phyloP scores from a whole-genome alignment of 2,888 invertebrate genomes.

The Caenorhabditis drosophilae region DNA sequence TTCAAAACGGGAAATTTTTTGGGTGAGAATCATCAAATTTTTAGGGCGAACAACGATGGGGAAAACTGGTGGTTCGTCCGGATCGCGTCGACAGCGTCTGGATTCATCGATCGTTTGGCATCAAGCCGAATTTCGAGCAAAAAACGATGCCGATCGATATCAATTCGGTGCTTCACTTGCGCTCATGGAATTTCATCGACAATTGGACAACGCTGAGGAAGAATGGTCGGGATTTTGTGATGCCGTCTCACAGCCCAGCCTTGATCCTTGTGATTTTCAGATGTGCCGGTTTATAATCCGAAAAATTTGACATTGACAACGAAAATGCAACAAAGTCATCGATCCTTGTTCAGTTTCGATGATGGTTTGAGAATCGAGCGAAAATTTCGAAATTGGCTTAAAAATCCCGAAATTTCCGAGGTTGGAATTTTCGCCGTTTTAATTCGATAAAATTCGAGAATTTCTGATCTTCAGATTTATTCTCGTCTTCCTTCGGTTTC shows the following conservation, averaged over 20 bases:
- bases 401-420: constrained; percentile 8
- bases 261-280: no score
- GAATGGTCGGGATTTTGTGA: no score
- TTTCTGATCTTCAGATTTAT: constrained; percentile 26
- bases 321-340: no score
- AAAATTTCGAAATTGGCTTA: constrained; percentile 22
- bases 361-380: constrained; percentile 29
- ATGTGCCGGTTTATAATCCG: constrained; percentile 25
- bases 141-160: constrained; percentile 36
- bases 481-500: constrained; percentile 47
- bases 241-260: no score
- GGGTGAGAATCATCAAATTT: no score
- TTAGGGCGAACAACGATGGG: constrained; percentile 45
- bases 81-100: constrained; percentile 58
- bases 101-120: constrained; percentile 57
- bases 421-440: not conserved
- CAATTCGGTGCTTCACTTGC: constrained; percentile 43
- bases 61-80: constrained; percentile 48
- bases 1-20: no score
- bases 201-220: not conserved
- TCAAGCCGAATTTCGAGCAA: constrained; percentile 33
- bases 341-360: constrained; percentile 20
- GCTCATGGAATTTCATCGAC: constrained; percentile 37
- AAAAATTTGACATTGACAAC: constrained; percentile 11
- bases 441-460: not conserved